phyloP scores from a whole-genome alignment of 2,888 invertebrate species.

The Lepidocyrtinus sp. region DNA sequence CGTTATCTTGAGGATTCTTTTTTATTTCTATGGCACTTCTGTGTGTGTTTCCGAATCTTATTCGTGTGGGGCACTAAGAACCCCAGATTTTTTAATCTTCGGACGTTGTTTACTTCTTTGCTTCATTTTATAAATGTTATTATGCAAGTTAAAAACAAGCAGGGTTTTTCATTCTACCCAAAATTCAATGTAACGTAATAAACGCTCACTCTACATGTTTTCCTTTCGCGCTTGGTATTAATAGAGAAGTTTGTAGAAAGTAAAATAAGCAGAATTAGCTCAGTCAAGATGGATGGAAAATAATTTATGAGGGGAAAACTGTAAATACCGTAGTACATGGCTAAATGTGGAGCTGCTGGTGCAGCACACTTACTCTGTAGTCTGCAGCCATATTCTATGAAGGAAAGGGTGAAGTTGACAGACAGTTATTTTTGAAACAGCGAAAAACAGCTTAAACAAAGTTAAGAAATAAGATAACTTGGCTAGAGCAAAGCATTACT shows the following conservation, averaged over 20 bases:
- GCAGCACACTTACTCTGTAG: neutral
- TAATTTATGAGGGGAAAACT: constrained; percentile 52
- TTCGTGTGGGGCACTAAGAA: no score
- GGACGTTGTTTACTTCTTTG: neutral
- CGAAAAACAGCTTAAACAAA: constrained; percentile 17
- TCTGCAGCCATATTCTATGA: neutral
- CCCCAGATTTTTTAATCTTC: constrained; percentile 25
- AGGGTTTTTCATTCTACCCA: neutral
- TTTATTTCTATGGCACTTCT: no score
- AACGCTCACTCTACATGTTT: neutral
- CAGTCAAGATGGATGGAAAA: constrained; percentile 52
- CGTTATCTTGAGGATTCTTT: no score
- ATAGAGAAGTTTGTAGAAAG: constrained; percentile 14
- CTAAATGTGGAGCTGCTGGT: constrained; percentile 12
- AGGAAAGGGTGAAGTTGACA: neutral
- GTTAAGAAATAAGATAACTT: neutral
- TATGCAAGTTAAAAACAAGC: constrained; percentile 14
- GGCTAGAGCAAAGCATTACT: no score
- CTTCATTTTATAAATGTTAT: constrained; percentile 2
- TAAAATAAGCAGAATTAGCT: constrained; percentile 49
- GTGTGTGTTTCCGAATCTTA: no score
- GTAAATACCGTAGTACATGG: constrained; percentile 42
- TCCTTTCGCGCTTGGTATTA: neutral
- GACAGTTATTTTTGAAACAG: neutral
- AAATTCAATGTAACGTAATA: neutral